Base-by-base conservation (phyloP, 2,888 invertebrate genomes). In the Pollenia labialis region DNA sequence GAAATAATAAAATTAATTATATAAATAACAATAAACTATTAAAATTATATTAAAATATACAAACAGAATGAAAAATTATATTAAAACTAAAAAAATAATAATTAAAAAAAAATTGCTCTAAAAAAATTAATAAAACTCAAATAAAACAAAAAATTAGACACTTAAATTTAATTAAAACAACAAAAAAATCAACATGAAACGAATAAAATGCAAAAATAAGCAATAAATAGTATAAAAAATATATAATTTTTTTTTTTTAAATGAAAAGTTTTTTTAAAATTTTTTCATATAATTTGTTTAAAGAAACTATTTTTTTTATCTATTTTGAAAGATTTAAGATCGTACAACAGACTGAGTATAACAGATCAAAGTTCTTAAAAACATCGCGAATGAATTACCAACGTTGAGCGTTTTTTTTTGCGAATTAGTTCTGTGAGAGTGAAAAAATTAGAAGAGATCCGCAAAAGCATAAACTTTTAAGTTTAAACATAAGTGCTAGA, bases 1-100 rank as follows among this genome's bases (percentile, higher is more conserved):
- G 16, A 80, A 81, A 74, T 69, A 81, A 85, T 72, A 87, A 81
- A 88, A 87, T 79, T 88, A 81, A 82, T 64, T 62, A 79, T 52
- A 81, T 87, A 88, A 88, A 86, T 81, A 88, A 85, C 77, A 88
- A 85, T 83, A 85, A 85, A 81, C 81, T 83, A 82, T 85, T 83
- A 58, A 64, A 85, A 85, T 81, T 85, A 81, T 85, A 81, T 85
- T 74, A 76, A 84, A 52, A 83, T 83, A 83, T 79, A 86, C 84
- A 88, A 71, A 84, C 60, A 66, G 52, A 75, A 76, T 60, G 32
- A 84, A n/a, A 75, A 64, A 58, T 60, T 71, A 68, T 48, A 74
- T 62, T 46, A 50, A 79, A 58, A 82, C 60, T 80, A 81, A 52
- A 76, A 82, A 69, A 74, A 40, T 60, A 77, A n/a, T 54, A 68